Base-by-base conservation (phyloP, 2,888 invertebrate species). In the Ophion ventricosus region DNA sequence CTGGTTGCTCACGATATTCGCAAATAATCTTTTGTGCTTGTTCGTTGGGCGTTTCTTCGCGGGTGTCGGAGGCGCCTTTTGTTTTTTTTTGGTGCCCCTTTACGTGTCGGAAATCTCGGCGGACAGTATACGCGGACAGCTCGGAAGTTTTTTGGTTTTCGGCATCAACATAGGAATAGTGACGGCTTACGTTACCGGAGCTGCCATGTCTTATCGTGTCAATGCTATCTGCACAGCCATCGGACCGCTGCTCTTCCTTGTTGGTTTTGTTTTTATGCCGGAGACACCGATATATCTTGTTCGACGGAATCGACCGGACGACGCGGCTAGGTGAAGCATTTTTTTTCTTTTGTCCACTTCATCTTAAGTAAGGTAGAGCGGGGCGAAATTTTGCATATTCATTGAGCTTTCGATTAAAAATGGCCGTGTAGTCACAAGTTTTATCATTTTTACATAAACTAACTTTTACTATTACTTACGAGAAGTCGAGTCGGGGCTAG, bases 91-190 rank as follows among this genome's bases (percentile, higher is more conserved):
- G 54, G 94, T 94, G 0, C 96, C 96, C 0, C 94, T 96, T n/a
- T 95, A 95, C 89, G 94, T 95, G 29, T 95, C 95, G 0, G 97
- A 97, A 91, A 94, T 96, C 0, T 94, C 96, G 0, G 95, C 96
- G 40, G 93, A 94, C 87, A 89, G 92, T 79, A 88, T 94, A 43
- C 91, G 95, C 8, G 95, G 95, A 0, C 91, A 94, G 57, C 90
- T 95, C 1, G 95, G 95, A 3, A 94, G 95, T 7, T 91, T 95
- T 5, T 89, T 95, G 67, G 94, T 95, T 84, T 90, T 95, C 26
- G 92, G 92, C 72, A 91, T 95, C 40, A 94, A 94, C 78, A 83
- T 92, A 1, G 95, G 94, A 1, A 91, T 94, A 35, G 87, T 94
- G 1, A 59, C 93, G 25, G 91, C 92, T 26, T 94, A 93, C 85